Evolutionary conservation across 2,888 invertebrate species (phyloP), one percentile per base, ranked within the genome.

Genomic region (Muscina levida): DNA sequence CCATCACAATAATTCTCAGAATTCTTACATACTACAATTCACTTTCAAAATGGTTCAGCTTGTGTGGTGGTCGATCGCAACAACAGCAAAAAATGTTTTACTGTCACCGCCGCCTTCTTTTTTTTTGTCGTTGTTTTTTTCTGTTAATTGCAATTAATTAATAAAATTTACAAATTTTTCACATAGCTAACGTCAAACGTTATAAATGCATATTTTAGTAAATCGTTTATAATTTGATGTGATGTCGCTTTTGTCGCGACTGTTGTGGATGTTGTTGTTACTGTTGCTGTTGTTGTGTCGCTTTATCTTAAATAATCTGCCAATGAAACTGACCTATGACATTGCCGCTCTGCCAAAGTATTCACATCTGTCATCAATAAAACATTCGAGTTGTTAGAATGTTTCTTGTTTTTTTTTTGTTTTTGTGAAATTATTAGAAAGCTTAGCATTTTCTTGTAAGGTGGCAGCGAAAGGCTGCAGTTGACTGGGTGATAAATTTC

Each of bases 291-390:
- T 22, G 26, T 57, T 15, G 31, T 57, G 5, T 57, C 1, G 15
- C 3, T 46, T 46, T 48, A 1, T 31, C 31, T 31, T 31, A 31
- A 31, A 31, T 37, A 44, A 24, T 68, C 39, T 0, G 17, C 31
- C 24, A 37, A 56, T 56, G 65, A 70, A 78, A 73, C 77, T 80
- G 77, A 80, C 80, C 80, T 80, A 71, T 80, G 70, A 77, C 80
- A 80, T 48, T 15, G n/a, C n/a, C 31, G 4, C 31, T 8, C 31
- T 5, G 31, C 31, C 31, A 31, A 31, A 5, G 31, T 8, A 31
- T 5, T 31, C 31, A n/a, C 72, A 76, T 26, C 48, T 78, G 78
- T 56, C 66, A 71, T 71, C 53, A 10, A 37, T 26, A 44, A 31
- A 31, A 31, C 31, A 5, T 31, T 31, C 8, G 31, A 31, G 8